Evolutionary conservation across 2,113 vertebrate genomes (phyloP), one percentile per base, ranked within the genome.

Genomic region (Catharus minimus): DNA sequence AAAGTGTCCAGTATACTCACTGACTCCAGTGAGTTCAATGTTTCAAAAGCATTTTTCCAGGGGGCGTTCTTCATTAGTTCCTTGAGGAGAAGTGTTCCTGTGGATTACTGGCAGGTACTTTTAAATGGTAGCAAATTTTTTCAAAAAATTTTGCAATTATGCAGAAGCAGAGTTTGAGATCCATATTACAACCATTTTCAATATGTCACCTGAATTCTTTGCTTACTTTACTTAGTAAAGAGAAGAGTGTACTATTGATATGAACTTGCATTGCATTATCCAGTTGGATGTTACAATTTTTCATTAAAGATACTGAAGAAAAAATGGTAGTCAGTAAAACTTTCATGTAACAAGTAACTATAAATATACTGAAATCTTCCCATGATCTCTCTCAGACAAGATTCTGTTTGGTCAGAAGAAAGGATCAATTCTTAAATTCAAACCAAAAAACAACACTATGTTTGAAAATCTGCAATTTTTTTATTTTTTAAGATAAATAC

Each of bases 231-330:
- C 17, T 30, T 47, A 39, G 18, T 57, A 33, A 86, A 77, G 49
- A 52, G 10, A 71, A 60, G 20, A 64, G 2, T 4, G 3, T 2
- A 0, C n/a, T 33, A 15, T 28, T 33, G 13, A 4, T 65, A 5
- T 46, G 38, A 5, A 15, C 66, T 89, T 89, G 6, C 30, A n/a
- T 33, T 53, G 5, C 27, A 30, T 55, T 14, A 32, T 62, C 21
- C 5, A 0, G 19, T 33, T 90, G 11, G 32, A 30, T 21, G 22
- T 46, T 88, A 18, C 11, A 32, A 61, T 88, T 79, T 73, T n/a
- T 16, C 36, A 1, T 41, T 85, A 33, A 75, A 85, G 5, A 16
- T 27, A 14, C 4, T 46, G 14, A 44, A 65, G 28, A 58, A 87
- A 72, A 61, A 72, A 61, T 23, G 10, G 7, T 41, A 61, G 5